Conservation (phyloP, 2,888 invertebrate species). For the Myopa testacea region DNA sequence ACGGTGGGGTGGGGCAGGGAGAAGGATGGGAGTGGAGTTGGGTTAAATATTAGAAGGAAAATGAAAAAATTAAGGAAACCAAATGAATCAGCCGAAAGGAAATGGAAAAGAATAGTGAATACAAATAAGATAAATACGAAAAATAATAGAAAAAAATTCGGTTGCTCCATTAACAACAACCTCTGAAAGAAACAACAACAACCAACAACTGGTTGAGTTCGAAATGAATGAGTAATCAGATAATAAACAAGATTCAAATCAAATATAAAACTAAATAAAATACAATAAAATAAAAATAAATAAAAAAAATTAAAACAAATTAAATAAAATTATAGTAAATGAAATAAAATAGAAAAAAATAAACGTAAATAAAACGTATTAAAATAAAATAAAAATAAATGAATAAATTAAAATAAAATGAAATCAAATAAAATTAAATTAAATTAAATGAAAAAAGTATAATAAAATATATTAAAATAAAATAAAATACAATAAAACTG, state of each 20-base stretch:
- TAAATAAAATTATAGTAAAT: no score
- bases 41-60: neutral
- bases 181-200: neutral
- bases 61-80: neutral
- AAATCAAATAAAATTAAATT: no score
- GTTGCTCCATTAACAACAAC: neutral
- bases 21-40: no score
- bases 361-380: neutral
- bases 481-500: no score
- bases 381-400: neutral
- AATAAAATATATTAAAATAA: no score
- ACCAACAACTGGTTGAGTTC: neutral
- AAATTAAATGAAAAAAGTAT: no score
- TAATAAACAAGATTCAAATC: no score
- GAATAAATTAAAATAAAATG: no score
- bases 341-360: neutral
- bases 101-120: neutral
- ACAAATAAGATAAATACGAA: neutral
- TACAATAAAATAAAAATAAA: neutral
- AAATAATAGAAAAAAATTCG: neutral
- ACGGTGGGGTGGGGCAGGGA: no score
- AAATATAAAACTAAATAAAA: neutral
- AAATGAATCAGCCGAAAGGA: neutral
- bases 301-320: neutral
- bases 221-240: no score